A percentile compares a stretch with the other conserved stretches of the same genome.
Conservation (phyloP, 2,888 invertebrate genomes). For the Molanna angustata region DNA sequence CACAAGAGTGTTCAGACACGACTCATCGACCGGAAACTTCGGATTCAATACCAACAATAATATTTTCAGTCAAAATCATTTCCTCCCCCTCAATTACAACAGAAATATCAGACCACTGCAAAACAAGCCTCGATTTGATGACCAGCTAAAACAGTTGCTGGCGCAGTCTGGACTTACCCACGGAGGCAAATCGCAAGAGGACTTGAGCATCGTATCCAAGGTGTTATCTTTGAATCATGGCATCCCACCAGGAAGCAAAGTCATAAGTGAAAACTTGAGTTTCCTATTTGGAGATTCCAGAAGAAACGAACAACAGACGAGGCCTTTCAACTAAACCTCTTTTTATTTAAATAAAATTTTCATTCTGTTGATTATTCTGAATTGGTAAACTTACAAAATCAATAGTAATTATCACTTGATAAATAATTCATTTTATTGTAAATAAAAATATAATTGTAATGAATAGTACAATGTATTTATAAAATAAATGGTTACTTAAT, state of each 20-base stretch:
- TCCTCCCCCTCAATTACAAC: constrained; percentile 17
- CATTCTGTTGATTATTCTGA: too few relatives aligned
- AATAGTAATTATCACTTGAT: too few relatives aligned
- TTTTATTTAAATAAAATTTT: too few relatives aligned
- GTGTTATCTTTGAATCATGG: constrained; percentile 78
- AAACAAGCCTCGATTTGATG: constrained; percentile 38
- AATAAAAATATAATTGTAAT: too few relatives aligned
- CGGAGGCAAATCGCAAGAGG: constrained; percentile 60
- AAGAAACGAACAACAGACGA: constrained; percentile 37
- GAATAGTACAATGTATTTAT: too few relatives aligned
- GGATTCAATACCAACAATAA: constrained; percentile 55
- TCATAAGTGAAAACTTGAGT: constrained; percentile 46
- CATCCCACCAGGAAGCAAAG: constrained; percentile 42
- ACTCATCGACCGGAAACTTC: constrained; percentile 61
- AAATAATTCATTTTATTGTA: too few relatives aligned
- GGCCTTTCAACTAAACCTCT: constrained; percentile 2
- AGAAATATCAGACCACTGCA: constrained; percentile 27
- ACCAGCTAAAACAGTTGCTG: constrained; percentile 63
- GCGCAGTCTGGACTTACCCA: constrained; percentile 63
- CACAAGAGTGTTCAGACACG: constrained; percentile 53
- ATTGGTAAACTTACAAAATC: too few relatives aligned
- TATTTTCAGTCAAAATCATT: constrained; percentile 42
- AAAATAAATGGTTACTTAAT: too few relatives aligned
- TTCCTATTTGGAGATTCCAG: constrained; percentile 44
- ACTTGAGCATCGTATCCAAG: constrained; percentile 78